phyloP scores from a whole-genome alignment of 2,888 invertebrate genomes.

The Bursaphelenchus okinawaensis region DNA sequence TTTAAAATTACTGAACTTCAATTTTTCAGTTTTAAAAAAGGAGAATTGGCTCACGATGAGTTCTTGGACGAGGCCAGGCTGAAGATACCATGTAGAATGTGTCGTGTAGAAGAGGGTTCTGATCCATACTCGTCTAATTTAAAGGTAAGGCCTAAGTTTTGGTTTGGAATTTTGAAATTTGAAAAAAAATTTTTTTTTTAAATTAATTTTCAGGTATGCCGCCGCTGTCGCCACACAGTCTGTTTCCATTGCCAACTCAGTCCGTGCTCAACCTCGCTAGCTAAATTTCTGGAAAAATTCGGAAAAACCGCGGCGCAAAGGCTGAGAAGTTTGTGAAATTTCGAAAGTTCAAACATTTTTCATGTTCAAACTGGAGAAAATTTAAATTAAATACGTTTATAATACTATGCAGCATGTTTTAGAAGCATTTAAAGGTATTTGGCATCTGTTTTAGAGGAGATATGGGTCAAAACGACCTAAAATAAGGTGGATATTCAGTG shows the following conservation, averaged over 20 bases:
- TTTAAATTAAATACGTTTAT: no score
- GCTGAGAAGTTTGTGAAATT: background rate
- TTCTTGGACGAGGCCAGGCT: constrained; percentile 21
- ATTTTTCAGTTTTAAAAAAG: constrained; percentile 4
- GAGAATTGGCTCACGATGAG: constrained; percentile 15
- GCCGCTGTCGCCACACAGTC: background rate
- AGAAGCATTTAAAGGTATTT: no score
- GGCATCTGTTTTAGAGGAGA: no score
- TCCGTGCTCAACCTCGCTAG: background rate
- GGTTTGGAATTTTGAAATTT: background rate
- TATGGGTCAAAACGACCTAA: no score
- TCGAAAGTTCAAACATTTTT: no score
- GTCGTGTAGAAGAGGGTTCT: constrained; percentile 19
- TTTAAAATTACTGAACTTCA: background rate
- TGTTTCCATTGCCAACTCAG: background rate
- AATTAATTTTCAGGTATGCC: background rate
- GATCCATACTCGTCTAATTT: constrained; percentile 3
- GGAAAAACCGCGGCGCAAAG: background rate
- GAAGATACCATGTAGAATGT: constrained; percentile 27
- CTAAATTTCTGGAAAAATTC: background rate
- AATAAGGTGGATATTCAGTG: no score
- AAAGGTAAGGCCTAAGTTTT: constrained; percentile 5
- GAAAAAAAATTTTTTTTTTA: background rate
- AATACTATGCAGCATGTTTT: no score
- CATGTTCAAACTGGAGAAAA: no score